phyloP scores from a whole-genome alignment of 2,797 vertebrate species.

The Momotus momota region DNA sequence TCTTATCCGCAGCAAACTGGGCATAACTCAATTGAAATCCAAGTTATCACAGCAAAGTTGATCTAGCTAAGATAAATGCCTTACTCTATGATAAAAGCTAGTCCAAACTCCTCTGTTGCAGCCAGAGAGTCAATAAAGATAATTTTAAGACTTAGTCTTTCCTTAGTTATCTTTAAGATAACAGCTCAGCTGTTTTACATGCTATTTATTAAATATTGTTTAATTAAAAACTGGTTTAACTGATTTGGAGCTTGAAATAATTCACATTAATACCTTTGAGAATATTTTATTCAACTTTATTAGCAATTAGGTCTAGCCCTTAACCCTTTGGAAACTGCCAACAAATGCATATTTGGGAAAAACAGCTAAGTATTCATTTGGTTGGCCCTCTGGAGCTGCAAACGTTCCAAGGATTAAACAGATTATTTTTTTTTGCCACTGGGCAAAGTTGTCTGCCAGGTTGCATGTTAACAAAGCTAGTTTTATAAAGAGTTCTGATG shows the following conservation, averaged over 20 bases:
- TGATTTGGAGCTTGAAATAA: conserved; percentile 27
- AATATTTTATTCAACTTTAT: conserved; percentile 6
- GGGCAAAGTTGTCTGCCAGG: background rate
- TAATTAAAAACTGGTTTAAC: conserved; percentile 55
- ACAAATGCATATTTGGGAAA: background rate
- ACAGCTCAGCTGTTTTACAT: background rate
- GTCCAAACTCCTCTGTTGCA: background rate
- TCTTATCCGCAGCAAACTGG: background rate
- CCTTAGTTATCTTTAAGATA: background rate
- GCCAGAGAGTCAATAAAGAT: background rate
- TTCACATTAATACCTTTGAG: background rate
- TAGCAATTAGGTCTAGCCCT: conserved; percentile 44
- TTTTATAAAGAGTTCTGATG: background rate
- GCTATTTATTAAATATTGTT: conserved; percentile 38
- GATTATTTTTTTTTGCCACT: background rate
- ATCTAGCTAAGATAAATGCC: background rate
- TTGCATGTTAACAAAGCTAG: background rate
- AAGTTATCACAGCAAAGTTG: background rate
- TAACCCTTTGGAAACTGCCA: conserved; percentile 26
- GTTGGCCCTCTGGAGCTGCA: background rate
- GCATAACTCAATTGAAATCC: background rate
- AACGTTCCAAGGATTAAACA: background rate
- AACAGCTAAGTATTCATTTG: background rate
- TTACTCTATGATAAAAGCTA: background rate
- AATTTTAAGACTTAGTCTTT: background rate